Evolutionary conservation across 2,888 invertebrate genomes (phyloP), one percentile per base, ranked within the genome.

Genomic region (Neuroscelio doddi): DNA sequence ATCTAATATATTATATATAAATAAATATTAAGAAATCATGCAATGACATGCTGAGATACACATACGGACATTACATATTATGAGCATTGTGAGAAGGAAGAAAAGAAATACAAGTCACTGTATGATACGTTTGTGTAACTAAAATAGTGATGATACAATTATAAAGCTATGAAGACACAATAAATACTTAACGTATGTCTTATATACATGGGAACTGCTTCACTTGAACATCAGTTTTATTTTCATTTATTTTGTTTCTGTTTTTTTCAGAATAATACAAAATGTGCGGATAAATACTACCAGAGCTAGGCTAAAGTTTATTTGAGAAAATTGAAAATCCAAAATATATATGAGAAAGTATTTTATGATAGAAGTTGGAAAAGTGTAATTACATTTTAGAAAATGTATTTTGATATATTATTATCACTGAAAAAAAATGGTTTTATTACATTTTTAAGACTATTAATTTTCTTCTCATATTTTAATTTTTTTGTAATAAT

Each of bases 131-230:
- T 74, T 74, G 75, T 79, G 76, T 77, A 76, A 79, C 69, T 75
- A 70, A 76, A 78, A 70, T 75, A 72, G 73, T 68, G 64, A 72
- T 66, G 70, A 72, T 76, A 74, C 69, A 64, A 77, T 74, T 75
- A 75, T 74, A 69, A 70, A 71, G 73, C 70, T 73, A 74, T 73
- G 72, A 74, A 49, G 62, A 74, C 73, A 75, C 71, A 76, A 77
- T 77, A 78, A 79, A 77, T 72, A 78, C 72, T 77, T 75, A 73
- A 66, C 75, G 70, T 78, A 76, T 71, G 74, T 79, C 79, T 78
- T 77, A 76, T 74, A 73, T 72, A 75, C 72, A 72, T 68, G 51
- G 65, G 63, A 69, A 64, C 65, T 61, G 59, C 64, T 67, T 68
- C 32, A 64, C 29, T 69, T 66, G 46, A 41, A 21, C 5, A 3